A percentile compares a stretch with the other conserved stretches of the same genome.
Conservation (phyloP, 2,797 vertebrate genomes). For the Notolepis coatsorum region DNA sequence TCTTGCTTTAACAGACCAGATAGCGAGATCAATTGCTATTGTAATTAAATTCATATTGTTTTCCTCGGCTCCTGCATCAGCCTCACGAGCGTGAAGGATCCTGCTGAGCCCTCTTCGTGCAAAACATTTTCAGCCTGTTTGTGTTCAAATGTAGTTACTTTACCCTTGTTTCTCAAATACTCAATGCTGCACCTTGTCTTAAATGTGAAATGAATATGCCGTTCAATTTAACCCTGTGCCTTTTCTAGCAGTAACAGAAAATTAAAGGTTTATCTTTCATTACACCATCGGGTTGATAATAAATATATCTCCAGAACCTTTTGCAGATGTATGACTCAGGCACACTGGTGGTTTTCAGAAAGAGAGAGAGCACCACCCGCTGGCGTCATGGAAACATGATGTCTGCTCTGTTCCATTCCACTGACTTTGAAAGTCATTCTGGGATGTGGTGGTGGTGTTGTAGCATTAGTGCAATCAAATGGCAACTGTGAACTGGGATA, state of each 20-base stretch:
- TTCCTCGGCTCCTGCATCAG: conserved; percentile 50
- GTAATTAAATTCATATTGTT: conserved; percentile 68
- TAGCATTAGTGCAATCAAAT: no score
- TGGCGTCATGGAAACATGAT: conserved; percentile 42
- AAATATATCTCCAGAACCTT: conserved; percentile 32
- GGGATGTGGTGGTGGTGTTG: no score
- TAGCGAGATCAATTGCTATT: conserved; percentile 57
- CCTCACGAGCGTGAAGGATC: conserved; percentile 23
- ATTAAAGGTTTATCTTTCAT: conserved; percentile 31
- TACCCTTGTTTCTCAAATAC: conserved; percentile 1
- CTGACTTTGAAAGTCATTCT: not conserved
- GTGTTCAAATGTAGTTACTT: conserved; percentile 10
- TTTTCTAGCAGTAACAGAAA: conserved; percentile 13
- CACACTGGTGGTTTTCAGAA: conserved; percentile 35
- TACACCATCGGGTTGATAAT: conserved; percentile 11
- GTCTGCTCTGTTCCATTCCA: conserved; percentile 3
- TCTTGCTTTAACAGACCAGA: conserved; percentile 61
- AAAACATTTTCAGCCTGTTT: conserved; percentile 25
- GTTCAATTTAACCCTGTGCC: conserved; percentile 12
- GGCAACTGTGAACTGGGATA: no score
- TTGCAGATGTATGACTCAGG: conserved; percentile 6
- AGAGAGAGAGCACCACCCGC: conserved; percentile 69
- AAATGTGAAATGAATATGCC: conserved; percentile 4
- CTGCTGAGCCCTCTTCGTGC: conserved; percentile 7
- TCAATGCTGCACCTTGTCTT: conserved; percentile 3